phyloP scores from a whole-genome alignment of 2,888 invertebrate species.

The Gymnoscelis rufifasciata region DNA sequence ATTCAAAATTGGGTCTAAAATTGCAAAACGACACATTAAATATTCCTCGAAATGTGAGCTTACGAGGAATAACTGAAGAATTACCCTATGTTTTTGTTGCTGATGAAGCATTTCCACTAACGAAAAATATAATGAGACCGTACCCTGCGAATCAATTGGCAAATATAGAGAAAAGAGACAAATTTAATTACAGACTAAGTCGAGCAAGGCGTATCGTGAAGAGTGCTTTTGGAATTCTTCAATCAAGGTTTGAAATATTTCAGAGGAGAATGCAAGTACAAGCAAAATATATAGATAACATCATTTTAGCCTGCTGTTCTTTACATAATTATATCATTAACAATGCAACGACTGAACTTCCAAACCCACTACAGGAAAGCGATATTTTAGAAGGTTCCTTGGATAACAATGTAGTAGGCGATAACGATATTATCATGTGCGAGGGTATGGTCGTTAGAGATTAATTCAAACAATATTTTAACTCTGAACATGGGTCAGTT shows the following conservation, averaged over 20 bases:
- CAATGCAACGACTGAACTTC: no score
- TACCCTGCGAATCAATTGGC: neutral
- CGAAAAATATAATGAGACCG: neutral
- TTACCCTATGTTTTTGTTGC: neutral
- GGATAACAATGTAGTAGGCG: no score
- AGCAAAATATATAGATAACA: neutral
- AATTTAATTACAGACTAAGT: slow-evolving; percentile 1
- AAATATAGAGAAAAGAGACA: neutral
- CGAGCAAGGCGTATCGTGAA: slow-evolving; percentile 11
- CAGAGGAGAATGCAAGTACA: neutral
- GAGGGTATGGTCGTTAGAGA: no score
- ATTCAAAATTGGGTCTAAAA: no score
- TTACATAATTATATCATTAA: neutral
- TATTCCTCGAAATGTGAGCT: neutral
- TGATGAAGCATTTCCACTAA: neutral
- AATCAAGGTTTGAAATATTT: slow-evolving; percentile 8
- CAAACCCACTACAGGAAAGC: no score
- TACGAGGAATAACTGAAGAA: neutral
- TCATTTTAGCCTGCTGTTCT: neutral
- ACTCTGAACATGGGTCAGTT: no score
- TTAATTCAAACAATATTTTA: no score
- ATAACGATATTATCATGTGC: no score
- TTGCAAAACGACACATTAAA: neutral
- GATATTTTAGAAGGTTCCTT: no score
- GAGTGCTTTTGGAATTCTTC: slow-evolving; percentile 12